phyloP scores from a whole-genome alignment of 2,113 vertebrate genomes.

The Vombatus ursinus region DNA sequence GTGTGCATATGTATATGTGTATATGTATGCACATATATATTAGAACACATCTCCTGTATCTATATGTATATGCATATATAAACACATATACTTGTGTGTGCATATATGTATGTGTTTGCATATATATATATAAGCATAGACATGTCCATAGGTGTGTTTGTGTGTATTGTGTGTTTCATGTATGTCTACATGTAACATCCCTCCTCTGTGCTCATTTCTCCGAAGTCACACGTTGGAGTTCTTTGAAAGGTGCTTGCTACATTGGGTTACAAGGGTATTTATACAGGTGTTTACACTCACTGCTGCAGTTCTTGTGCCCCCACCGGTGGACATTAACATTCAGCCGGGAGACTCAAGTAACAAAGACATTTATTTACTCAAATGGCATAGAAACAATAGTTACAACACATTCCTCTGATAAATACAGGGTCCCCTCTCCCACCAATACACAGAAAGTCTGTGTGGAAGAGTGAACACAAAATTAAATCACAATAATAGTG shows the following conservation, averaged over 20 bases:
- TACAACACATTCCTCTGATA: background rate
- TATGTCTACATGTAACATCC: background rate
- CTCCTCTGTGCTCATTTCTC: background rate
- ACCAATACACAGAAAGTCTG: background rate
- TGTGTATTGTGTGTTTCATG: background rate
- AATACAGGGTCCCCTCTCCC: background rate
- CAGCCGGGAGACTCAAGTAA: background rate
- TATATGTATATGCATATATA: too few relatives aligned
- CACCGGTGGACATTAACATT: background rate
- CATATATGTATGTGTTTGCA: background rate
- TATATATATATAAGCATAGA: background rate
- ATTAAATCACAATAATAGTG: background rate
- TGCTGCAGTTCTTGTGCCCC: background rate
- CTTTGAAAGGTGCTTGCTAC: background rate
- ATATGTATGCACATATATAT: too few relatives aligned
- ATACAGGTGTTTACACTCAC: background rate
- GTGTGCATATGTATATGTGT: background rate
- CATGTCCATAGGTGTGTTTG: background rate
- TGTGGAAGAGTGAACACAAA: background rate
- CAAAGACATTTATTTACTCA: background rate
- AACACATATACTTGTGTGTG: background rate
- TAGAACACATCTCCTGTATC: background rate
- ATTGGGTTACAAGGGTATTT: background rate
- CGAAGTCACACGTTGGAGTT: background rate
- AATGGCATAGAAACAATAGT: background rate